Conservation (phyloP, 2,113 vertebrate genomes). For the Pygoscelis adeliae region DNA sequence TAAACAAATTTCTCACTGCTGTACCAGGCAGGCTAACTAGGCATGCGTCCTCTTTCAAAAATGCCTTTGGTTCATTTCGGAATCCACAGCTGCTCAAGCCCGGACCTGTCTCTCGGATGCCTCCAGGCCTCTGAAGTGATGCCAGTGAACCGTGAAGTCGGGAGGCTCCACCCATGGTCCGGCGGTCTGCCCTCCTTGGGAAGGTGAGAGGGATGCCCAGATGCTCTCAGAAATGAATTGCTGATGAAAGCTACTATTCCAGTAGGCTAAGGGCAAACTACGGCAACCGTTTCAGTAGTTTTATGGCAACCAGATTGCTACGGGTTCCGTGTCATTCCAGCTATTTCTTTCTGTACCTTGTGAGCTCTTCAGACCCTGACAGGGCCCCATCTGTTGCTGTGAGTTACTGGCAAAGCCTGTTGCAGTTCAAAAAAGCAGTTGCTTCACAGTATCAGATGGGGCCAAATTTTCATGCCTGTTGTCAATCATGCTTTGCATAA, state of each 20-base stretch:
- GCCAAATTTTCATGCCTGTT: not conserved
- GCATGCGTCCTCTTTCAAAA: not conserved
- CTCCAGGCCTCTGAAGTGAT: not conserved
- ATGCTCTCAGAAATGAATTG: not conserved
- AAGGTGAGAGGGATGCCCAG: not conserved
- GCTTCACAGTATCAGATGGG: not conserved
- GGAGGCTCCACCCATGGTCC: not conserved
- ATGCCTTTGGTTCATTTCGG: not conserved
- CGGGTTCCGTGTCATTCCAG: accelerated
- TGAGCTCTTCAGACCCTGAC: not conserved
- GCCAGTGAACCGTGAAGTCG: not conserved
- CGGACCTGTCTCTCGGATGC: not conserved
- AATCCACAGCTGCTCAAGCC: not conserved
- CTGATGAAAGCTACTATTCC: not conserved
- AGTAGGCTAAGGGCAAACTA: no score
- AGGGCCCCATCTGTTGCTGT: not conserved
- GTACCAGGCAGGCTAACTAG: not conserved
- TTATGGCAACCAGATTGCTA: no score
- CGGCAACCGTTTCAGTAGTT: accelerated
- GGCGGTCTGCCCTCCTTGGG: not conserved
- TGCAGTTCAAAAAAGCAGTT: not conserved
- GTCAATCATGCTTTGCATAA: not conserved
- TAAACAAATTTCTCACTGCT: not conserved
- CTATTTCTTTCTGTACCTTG: not conserved
- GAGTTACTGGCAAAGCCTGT: not conserved